Base-by-base conservation (phyloP, 2,888 invertebrate species). In the Amphipyra tragopoginis region DNA sequence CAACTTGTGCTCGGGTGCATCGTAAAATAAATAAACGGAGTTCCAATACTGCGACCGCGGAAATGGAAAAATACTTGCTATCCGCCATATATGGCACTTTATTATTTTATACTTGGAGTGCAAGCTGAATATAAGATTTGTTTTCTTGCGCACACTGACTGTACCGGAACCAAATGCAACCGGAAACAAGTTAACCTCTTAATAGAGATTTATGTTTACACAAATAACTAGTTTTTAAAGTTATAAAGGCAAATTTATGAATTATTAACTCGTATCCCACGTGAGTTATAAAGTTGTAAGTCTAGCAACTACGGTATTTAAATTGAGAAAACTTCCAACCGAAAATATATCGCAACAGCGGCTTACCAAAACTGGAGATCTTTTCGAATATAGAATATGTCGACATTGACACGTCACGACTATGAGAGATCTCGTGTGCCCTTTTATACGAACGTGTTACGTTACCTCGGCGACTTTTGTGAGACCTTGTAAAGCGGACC, bases 11-110 rank as follows among this genome's bases (percentile, higher is more conserved):
- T 77, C 68, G 61, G 55, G 53, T 75, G 79, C 77, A 77, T 79
- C 73, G 73, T 81, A 76, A 79, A 78, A 79, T 82, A 85, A 84
- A 85, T 79, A 84, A 80, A 75, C 70, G 44, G 39, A 71, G 48
- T 62, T 72, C 64, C 75, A 77, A 79, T 78, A 78, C 59, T 63
- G 58, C 43, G 69, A 70, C 69, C 65, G 74, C 72, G 74, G 81
- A 80, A 82, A 85, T 82, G 66, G 77, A 74, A 83, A 81, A 79
- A 82, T 81, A 83, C 70, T 70, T 60, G 60, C 56, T 67, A 55
- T 79, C 54, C 67, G 54, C 65, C 45, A 59, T 65, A 64, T 65
- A 72, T 61, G 56, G 66, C 60, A 75, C 65, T 80, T 81, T 81
- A 76, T 72, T 78, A 74, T 83, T 68, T 72, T 74, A 72, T 76